Conservation (phyloP, 2,888 invertebrate species). For the Heliconius charithonia region DNA sequence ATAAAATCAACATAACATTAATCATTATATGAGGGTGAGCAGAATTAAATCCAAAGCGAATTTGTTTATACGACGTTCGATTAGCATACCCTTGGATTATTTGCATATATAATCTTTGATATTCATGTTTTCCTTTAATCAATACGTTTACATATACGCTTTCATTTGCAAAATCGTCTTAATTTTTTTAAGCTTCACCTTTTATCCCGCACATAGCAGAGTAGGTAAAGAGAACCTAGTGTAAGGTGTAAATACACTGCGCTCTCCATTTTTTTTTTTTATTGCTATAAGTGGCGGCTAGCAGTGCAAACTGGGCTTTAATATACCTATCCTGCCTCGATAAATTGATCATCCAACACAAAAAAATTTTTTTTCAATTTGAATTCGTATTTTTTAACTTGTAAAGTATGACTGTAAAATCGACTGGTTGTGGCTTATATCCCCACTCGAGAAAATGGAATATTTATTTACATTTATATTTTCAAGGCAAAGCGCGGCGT, state of each 20-base stretch:
- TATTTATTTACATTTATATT: too few relatives aligned
- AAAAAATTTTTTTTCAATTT: not conserved
- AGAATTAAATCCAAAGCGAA: slow-evolving; percentile 15
- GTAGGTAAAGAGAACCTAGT: not conserved
- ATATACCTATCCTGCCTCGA: not conserved
- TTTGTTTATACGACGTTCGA: not conserved
- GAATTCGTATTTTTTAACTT: not conserved
- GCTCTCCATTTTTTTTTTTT: too few relatives aligned
- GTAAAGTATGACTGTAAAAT: too few relatives aligned
- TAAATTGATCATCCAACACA: not conserved
- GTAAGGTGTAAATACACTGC: too few relatives aligned
- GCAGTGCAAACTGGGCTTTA: too few relatives aligned
- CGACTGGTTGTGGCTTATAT: too few relatives aligned
- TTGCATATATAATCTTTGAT: not conserved
- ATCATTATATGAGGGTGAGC: slow-evolving; percentile 22
- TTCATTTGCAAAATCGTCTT: not conserved
- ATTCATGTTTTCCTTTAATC: not conserved
- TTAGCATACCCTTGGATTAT: slow-evolving; percentile 6
- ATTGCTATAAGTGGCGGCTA: too few relatives aligned
- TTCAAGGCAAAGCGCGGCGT: too few relatives aligned
- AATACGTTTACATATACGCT: not conserved
- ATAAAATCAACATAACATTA: slow-evolving; percentile 12
- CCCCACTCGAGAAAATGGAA: too few relatives aligned
- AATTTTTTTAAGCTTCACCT: not conserved
- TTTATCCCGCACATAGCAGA: not conserved